Evolutionary conservation across 2,888 invertebrate species (phyloP), one percentile per base, ranked within the genome.

Genomic region (Temnothorax unifasciatus): DNA sequence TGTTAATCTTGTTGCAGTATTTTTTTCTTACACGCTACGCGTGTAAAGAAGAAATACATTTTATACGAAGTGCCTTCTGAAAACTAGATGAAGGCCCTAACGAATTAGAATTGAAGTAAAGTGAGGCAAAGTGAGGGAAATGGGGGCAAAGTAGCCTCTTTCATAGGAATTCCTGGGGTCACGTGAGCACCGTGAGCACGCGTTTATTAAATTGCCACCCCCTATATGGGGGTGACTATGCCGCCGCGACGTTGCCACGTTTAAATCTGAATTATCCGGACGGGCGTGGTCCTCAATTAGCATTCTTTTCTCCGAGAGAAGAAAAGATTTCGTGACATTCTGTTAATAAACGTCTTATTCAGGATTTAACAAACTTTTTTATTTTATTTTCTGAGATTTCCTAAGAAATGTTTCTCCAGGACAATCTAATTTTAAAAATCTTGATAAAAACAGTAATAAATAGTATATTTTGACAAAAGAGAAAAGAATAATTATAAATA

Each of bases 171-270:
- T 79, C 47, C 73, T 85, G 85, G 88, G 91, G 87, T 90, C 86
- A 85, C 87, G 85, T 73, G 86, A 89, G 86, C 74, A 52, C 52
- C 52, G 64, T 81, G 88, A 88, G 89, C 85, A 88, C 88, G 90
- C 92, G 92, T 93, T 93, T 92, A 93, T 93, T 92, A 92, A 93
- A 92, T 92, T 91, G 91, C 91, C 87, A 90, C 91, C 86, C 88
- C 88, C 75, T 84, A 81, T 77, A 82, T 59, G 83, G 73, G 86
- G 77, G 76, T 64, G 64, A 54, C 44, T 73, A 68, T 83, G 69
- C 87, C 84, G 82, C 84, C 76, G 90, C 90, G 85, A 87, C 87
- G 90, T 90, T 90, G 91, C 91, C 88, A 88, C 87, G 89, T 90
- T 93, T 91, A 92, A 92, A 92, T 93, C 88, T 83, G 89, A 92